Base-by-base conservation (phyloP, 2,797 vertebrate genomes). In the Erpetoichthys calabaricus region DNA sequence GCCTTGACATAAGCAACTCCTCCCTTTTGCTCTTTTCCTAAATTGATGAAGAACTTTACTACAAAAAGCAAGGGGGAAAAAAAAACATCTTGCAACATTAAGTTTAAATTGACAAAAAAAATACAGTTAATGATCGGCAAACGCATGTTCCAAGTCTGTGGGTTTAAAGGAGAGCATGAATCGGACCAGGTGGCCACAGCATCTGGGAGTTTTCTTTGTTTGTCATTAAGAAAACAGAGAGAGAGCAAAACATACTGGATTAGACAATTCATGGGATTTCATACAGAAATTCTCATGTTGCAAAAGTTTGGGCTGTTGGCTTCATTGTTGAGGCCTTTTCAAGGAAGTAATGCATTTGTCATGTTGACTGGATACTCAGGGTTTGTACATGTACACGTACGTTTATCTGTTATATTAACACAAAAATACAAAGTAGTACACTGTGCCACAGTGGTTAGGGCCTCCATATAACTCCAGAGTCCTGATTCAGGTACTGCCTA, bases 181-280 rank as follows among this genome's bases (percentile, higher is more conserved):
- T 78, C 77, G 84, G 82, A 75, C 81, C 86, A 88, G 87, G 85
- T 90, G 88, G 86, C 84, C 79, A 75, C 73, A 74, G 74, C 77
- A 77, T 70, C 76, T 78, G 80, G 78, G 81, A 82, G 76, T 77
- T 80, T 5, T 79, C 75, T 78, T 74, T 81, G 53, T 61, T 84
- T 80, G 78, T 80, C 81, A 82, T 83, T 79, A 81, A 75, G 76
- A 82, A 82, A 81, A 79, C 71, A 79, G 71, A 74, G 74, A 79
- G 71, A 65, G 60, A 62, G 47, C 25, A 25, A 54, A 7, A 3
- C 6, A 7, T 42, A 65, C 63, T 65, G 66, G 78, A 75, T 78
- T 79, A 78, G 81, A 81, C 25, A 25, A 2, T 25, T 25, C 25
- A 25, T 25, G 25, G 25, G 25, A 25, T 25, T 25, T 25, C 25